phyloP scores from a whole-genome alignment of 2,888 invertebrate species.

The Campoplex capitator region DNA sequence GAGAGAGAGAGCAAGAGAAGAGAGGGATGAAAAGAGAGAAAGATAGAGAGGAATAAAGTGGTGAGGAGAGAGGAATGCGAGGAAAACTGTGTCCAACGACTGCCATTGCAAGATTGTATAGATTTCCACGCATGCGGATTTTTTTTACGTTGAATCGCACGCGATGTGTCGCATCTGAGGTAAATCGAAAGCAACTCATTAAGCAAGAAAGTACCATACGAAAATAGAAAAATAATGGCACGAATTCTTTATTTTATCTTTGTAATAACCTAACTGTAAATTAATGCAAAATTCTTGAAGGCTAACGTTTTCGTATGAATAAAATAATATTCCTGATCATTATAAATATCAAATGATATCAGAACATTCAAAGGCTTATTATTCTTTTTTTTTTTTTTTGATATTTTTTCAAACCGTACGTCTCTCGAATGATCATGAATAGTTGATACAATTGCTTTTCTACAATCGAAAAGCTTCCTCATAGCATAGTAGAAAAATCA shows the following conservation, averaged over 20 bases:
- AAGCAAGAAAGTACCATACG: background rate
- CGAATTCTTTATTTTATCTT: background rate
- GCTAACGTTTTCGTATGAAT: background rate
- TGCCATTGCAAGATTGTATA: conserved; percentile 8
- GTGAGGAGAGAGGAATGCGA: background rate
- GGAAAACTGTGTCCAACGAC: conserved; percentile 20
- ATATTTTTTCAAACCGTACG: background rate
- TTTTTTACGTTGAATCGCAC: conserved; percentile 19
- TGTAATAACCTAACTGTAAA: background rate
- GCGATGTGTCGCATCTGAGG: background rate
- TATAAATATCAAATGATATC: background rate
- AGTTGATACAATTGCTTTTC: background rate
- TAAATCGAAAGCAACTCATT: background rate
- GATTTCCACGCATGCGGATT: conserved; percentile 15
- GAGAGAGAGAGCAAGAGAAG: background rate
- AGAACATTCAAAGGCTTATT: background rate
- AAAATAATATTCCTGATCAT: background rate
- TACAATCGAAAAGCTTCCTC: background rate
- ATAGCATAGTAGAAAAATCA: background rate
- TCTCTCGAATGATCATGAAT: background rate
- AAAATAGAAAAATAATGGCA: background rate
- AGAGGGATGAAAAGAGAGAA: background rate
- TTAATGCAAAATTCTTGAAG: background rate
- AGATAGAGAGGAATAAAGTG: background rate
- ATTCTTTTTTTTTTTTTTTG: background rate